Evolutionary conservation across 2,797 vertebrate species (phyloP).

Genomic region (Stomatorhinus walkeri): DNA sequence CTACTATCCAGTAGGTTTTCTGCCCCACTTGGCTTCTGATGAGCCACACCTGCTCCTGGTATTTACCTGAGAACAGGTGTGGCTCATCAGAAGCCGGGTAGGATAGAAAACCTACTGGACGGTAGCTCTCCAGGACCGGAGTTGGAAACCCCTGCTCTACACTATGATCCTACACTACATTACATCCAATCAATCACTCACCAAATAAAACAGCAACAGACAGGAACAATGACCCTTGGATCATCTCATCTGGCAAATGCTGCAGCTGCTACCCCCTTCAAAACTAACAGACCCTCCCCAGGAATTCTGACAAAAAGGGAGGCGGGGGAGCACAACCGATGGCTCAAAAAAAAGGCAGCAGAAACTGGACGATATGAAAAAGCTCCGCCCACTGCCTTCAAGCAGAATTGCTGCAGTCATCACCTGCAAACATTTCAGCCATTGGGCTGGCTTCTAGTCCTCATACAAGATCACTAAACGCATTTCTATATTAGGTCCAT

Average conservation of each 20-base stretch:
- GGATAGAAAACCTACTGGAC: too few species aligned
- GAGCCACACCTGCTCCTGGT: too few species aligned
- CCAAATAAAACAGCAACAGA: neutral
- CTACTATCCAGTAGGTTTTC: too few species aligned
- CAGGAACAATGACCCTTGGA: neutral
- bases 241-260: neutral
- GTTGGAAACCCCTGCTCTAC: neutral
- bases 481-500: constrained; percentile 20
- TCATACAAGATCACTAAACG: constrained; percentile 23
- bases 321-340: neutral
- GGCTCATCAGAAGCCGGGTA: too few species aligned
- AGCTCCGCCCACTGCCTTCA: neutral
- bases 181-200: neutral
- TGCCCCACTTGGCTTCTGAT: too few species aligned
- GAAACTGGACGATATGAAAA: neutral
- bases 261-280: neutral
- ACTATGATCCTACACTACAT: neutral
- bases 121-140: too few species aligned
- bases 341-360: neutral
- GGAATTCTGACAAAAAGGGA: neutral
- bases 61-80: too few species aligned
- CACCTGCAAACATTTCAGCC: neutral
- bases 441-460: neutral
- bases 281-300: neutral
- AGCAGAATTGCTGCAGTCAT: neutral